Evolutionary conservation across 2,888 invertebrate genomes (phyloP).

Genomic region (Dilophus febrilis): DNA sequence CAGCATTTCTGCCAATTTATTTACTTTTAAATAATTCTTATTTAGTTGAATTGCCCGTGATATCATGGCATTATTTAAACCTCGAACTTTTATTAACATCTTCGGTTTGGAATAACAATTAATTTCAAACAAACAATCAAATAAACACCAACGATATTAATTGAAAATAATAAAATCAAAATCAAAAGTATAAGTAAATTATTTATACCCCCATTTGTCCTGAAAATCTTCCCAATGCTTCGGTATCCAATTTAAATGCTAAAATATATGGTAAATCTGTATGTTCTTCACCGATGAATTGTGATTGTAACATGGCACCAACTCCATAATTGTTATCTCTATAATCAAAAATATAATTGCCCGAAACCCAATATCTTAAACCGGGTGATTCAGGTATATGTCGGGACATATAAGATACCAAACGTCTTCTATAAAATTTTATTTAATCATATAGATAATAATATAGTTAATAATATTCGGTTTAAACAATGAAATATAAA

Average conservation of each 20-base stretch:
- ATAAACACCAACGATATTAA: slow-evolving; percentile 1
- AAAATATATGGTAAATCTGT: slow-evolving; percentile 48
- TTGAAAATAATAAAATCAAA: no score
- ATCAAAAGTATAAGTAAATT: neutral
- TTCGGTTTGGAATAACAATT: no score
- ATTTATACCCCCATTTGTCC: slow-evolving; percentile 36
- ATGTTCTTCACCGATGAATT: slow-evolving; percentile 45
- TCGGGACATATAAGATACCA: slow-evolving; percentile 45
- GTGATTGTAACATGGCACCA: slow-evolving; percentile 39
- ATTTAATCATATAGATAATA: no score
- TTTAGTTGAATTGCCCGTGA: slow-evolving; percentile 30
- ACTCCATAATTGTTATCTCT: slow-evolving; percentile 43
- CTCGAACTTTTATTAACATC: slow-evolving; percentile 40
- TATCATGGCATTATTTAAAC: slow-evolving; percentile 31
- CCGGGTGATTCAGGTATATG: slow-evolving; percentile 40
- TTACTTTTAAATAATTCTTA: slow-evolving; percentile 33
- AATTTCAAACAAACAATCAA: slow-evolving; percentile 1
- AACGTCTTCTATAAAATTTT: slow-evolving; percentile 36
- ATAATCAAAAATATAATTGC: slow-evolving; percentile 53
- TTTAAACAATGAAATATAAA: neutral
- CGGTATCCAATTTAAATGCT: slow-evolving; percentile 36
- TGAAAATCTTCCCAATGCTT: slow-evolving; percentile 37
- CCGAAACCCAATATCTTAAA: slow-evolving; percentile 45
- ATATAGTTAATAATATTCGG: no score
- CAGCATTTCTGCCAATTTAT: slow-evolving; percentile 34